Evolutionary conservation across 1,140 invertebrate genomes (phyloP).

Genomic region (Globodera rostochiensis): DNA sequence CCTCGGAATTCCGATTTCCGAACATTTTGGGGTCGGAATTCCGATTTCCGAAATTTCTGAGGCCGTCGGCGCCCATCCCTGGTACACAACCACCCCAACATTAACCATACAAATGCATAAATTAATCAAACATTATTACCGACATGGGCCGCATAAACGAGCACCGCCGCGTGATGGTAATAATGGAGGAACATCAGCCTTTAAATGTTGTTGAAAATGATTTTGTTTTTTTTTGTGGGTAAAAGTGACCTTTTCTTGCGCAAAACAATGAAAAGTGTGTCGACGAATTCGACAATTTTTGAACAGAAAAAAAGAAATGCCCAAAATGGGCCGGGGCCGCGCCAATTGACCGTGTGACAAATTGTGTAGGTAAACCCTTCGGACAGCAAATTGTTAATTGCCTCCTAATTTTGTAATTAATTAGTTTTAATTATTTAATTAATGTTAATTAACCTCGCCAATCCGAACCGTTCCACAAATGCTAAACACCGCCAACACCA

Average conservation of each 20-base stretch:
- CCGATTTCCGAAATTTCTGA: too few species aligned
- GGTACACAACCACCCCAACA: too few species aligned
- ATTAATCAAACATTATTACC: constrained; percentile 69
- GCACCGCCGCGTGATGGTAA: constrained; percentile 72
- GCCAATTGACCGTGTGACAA: constrained; percentile 34
- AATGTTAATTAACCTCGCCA: constrained; percentile 58
- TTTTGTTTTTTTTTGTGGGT: too few species aligned
- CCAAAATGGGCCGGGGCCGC: constrained; percentile 43
- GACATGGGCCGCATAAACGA: constrained; percentile 83
- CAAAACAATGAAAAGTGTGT: constrained; percentile 54
- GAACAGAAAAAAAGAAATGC: constrained; percentile 40
- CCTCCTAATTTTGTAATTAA: constrained; percentile 60
- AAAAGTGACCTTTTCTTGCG: constrained; percentile 41
- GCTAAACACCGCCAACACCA: constrained; percentile 83
- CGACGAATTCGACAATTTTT: constrained; percentile 48
- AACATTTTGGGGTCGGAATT: too few species aligned
- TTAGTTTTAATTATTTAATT: too few species aligned
- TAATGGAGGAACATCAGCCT: constrained; percentile 52
- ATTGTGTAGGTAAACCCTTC: constrained; percentile 68
- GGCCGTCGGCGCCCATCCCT: too few species aligned
- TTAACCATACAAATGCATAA: too few species aligned
- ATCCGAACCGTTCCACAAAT: constrained; percentile 81
- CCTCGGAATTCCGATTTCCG: too few species aligned
- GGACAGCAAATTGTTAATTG: constrained; percentile 32
- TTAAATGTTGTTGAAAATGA: background rate